Percentiles rank a stretch among this genome's conserved stretches.
phyloP scores from a whole-genome alignment of 2,888 invertebrate genomes.

The Candidula unifasciata region DNA sequence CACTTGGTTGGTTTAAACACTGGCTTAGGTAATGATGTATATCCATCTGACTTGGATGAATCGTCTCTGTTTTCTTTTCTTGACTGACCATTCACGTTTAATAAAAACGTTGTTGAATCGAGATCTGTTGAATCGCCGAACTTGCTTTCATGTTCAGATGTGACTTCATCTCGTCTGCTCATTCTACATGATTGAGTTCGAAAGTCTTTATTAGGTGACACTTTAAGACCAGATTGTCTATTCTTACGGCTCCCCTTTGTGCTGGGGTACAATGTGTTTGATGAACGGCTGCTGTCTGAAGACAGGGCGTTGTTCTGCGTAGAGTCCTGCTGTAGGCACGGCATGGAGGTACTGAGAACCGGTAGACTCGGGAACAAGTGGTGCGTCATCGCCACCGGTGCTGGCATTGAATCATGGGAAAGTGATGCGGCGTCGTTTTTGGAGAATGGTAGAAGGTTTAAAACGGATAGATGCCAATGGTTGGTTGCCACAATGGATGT shows the following conservation, averaged over 20 bases:
- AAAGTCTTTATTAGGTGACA: constrained; percentile 33
- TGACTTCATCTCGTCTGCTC: constrained; percentile 4
- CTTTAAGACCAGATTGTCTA: neutral
- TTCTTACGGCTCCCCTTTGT: neutral
- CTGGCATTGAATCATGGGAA: neutral
- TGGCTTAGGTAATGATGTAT: constrained; percentile 59
- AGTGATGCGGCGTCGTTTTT: constrained; percentile 58
- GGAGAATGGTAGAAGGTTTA: constrained; percentile 67
- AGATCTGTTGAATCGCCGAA: neutral
- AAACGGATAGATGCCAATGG: constrained; percentile 65
- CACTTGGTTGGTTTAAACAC: constrained; percentile 56
- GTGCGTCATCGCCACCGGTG: neutral
- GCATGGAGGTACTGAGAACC: constrained; percentile 48
- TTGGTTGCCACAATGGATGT: neutral
- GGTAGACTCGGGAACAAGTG: constrained; percentile 39
- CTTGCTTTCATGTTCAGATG: constrained; percentile 21
- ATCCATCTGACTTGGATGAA: neutral
- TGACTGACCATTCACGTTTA: constrained; percentile 37
- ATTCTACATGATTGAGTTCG: neutral
- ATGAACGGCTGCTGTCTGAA: neutral
- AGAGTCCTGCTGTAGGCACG: neutral
- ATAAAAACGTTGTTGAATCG: neutral
- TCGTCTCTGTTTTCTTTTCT: neutral
- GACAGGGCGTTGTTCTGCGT: neutral
- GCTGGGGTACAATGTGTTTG: neutral